Base-by-base conservation (phyloP, 1,140 invertebrate species). In the Atta colombica region DNA sequence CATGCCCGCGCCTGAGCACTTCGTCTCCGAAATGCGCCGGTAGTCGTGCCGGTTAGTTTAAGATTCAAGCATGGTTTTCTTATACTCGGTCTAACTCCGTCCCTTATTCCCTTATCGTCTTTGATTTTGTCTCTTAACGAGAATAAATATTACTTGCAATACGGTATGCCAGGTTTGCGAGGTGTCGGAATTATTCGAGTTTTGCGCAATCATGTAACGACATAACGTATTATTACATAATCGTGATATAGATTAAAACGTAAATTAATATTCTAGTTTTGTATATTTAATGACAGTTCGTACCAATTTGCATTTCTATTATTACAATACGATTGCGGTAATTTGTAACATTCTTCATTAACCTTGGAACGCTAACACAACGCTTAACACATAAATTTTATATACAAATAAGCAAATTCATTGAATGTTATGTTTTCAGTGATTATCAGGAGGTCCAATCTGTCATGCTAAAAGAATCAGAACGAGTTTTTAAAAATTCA, bases 1-100 rank as follows among this genome's bases (percentile, higher is more conserved):
- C 93, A 94, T 93, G 89, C 68, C 89, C 77, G 80, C 81, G 89
- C 74, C 58, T 87, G 69, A 78, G 88, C 87, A 92, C 91, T 93
- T 91, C 91, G 91, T 93, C 91, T 93, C 88, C 87, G 65, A 86
- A 86, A 88, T 85, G 86, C 77, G 85, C 77, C 66, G 35, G 55
- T 69, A 77, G 72, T 90, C 81, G 69, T 77, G 87, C 88, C 86
- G 77, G 87, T 88, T 90, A 78, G 81, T 88, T 88, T 80, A 90
- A 90, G 89, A 91, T 91, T 90, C 89, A 85, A 84, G 60, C 60
- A 84, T 28, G 58, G 51, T 86, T 65, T 65, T 65, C 60, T 85
- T 87, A 69, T 74, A 85, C 60, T 77, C 68, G 14, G 66, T 16
- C 65, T 84, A 87, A 84, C 89, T 90, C 60, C 53, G 49, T 89